Conservation (phyloP, 1,140 invertebrate genomes). For the Papilio machaon region DNA sequence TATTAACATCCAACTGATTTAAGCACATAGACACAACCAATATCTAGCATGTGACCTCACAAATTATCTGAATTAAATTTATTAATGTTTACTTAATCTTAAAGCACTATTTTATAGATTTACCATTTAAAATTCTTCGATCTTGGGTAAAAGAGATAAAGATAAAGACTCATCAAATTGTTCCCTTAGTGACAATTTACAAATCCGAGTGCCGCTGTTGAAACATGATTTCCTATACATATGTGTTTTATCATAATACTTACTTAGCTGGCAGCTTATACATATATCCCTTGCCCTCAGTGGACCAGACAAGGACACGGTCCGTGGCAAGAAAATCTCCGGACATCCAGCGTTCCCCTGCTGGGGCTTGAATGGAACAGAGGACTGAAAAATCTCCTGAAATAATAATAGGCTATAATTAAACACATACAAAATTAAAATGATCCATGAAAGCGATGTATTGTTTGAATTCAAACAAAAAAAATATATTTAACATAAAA, state of each 20-base stretch:
- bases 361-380: constrained; percentile 92
- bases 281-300: constrained; percentile 96
- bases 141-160: too few relatives aligned
- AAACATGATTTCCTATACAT: constrained; percentile 14
- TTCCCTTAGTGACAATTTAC: background rate
- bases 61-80: background rate
- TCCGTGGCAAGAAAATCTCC: constrained; percentile 96
- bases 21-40: constrained; percentile 30
- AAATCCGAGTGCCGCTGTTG: background rate
- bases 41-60: constrained; percentile 3
- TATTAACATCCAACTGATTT: constrained; percentile 6
- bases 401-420: constrained; percentile 42
- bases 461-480: too few relatives aligned
- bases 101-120: too few relatives aligned
- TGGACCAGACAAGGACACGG: constrained; percentile 95
- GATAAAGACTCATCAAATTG: too few relatives aligned
- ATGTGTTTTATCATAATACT: constrained; percentile 65
- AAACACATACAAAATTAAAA: background rate
- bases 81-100: background rate
- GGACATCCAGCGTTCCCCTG: constrained; percentile 95
- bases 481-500: too few relatives aligned
- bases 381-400: constrained; percentile 97
- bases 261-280: constrained; percentile 98
- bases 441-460: background rate
- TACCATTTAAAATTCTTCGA: too few relatives aligned